phyloP scores from a whole-genome alignment of 2,888 invertebrate species.

The Pachymerium ferrugineum region DNA sequence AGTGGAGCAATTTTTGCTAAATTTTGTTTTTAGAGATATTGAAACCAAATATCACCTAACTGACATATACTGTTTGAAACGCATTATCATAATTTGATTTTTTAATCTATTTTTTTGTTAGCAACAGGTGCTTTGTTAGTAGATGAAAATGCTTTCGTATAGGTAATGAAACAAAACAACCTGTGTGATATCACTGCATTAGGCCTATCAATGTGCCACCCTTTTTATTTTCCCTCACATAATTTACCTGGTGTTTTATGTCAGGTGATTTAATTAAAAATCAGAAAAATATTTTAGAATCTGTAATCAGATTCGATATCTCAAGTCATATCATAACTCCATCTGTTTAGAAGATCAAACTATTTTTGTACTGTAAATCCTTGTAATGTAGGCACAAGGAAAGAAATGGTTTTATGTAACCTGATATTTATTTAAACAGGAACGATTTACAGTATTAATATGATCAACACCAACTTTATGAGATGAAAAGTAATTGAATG shows the following conservation, averaged over 20 bases:
- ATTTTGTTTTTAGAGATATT: neutral
- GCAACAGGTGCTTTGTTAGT: neutral
- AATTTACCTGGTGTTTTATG: slow-evolving; percentile 22
- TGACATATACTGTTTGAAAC: no score
- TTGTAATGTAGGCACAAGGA: slow-evolving; percentile 20
- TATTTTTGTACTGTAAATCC: slow-evolving; percentile 24
- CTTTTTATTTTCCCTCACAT: neutral
- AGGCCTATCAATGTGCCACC: neutral
- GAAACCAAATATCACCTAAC: neutral
- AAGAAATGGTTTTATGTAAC: neutral
- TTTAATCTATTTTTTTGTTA: neutral
- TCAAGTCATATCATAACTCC: slow-evolving; percentile 14
- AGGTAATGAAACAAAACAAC: neutral
- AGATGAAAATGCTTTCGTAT: neutral
- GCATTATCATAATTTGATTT: neutral
- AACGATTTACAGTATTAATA: slow-evolving; percentile 21
- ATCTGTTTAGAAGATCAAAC: slow-evolving; percentile 13
- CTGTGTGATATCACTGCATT: slow-evolving; percentile 24
- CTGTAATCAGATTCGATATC: slow-evolving; percentile 20
- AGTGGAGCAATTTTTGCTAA: no score
- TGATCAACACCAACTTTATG: neutral
- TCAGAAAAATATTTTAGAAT: slow-evolving; percentile 5
- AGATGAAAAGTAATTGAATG: neutral
- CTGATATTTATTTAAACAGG: slow-evolving; percentile 10
- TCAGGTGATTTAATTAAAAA: neutral